Evolutionary conservation across 2,888 invertebrate species (phyloP), one percentile per base, ranked within the genome.

Genomic region (Crocallis elinguaria): DNA sequence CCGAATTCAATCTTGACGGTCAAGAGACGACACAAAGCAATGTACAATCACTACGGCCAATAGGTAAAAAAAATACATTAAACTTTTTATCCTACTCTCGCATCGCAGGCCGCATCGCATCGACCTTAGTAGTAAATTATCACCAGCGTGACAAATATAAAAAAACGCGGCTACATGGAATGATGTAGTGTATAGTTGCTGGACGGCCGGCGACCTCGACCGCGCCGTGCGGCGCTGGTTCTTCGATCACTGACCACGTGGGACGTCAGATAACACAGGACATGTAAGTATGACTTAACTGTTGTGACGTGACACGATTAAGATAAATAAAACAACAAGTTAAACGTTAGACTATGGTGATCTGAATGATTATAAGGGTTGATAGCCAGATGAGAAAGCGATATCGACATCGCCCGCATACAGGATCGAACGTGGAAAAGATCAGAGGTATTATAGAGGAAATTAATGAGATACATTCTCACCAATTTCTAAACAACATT

Each of bases 181-280:
- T 78, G 78, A 78, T 73, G 78, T 78, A 78, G 78, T 66, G 38
- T 55, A n/a, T n/a, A n/a, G n/a, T n/a, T n/a, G n/a, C n/a, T n/a
- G n/a, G n/a, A n/a, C n/a, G n/a, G n/a, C n/a, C n/a, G n/a, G 44
- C 49, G 69, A 59, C 73, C 71, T 73, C 72, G 75, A 43, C 49
- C 60, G 49, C 49, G 55, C 51, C 62, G 65, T n/a, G 16, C 14
- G 25, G 33, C 62, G 65, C 27, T 30, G 32, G 46, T 49, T 43
- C 53, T 54, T 48, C n/a, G 38, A 12, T 16, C n/a, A 7, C 33
- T n/a, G 64, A 66, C 70, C 70, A 67, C 67, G 73, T 67, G 69
- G 69, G 73, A 57, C 51, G 63, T 41, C 41, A 32, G 49, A 55
- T 49, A 55, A 36, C 41, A 13, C 29, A 11, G 39, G 35, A 45